Conservation (phyloP, 92 coral and sea anemone species). For the Zoanthus gigantus region DNA sequence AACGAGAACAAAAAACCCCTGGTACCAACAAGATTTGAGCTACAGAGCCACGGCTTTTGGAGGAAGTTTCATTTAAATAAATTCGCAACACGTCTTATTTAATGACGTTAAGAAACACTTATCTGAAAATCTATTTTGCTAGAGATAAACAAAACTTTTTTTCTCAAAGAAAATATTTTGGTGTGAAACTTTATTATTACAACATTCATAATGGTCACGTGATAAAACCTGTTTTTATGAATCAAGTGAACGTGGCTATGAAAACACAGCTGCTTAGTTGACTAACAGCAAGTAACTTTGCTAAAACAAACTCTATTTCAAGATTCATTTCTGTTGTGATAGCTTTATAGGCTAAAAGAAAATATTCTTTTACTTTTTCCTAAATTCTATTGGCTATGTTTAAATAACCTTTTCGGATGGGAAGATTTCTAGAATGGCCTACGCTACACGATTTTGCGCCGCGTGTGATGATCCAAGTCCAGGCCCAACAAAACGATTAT, state of each 20-base stretch:
- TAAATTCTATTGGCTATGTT: background rate
- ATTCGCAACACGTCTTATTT: too few species aligned
- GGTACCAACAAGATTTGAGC: too few species aligned
- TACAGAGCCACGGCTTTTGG: too few species aligned
- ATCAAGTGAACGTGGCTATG: background rate
- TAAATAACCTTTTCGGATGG: background rate
- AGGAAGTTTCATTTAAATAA: too few species aligned
- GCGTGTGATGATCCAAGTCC: constrained; percentile 93
- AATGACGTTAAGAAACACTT: too few species aligned
- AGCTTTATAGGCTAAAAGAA: background rate
- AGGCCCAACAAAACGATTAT: constrained; percentile 88
- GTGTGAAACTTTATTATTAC: too few species aligned
- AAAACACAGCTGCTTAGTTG: background rate
- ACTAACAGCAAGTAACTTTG: background rate
- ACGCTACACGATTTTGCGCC: constrained; percentile 63
- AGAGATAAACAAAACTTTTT: too few species aligned
- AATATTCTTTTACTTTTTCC: background rate
- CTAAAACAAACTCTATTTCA: background rate
- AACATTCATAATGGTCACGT: background rate
- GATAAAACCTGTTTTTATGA: background rate
- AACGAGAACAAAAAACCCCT: too few species aligned
- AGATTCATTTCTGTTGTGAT: background rate
- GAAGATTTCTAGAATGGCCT: constrained; percentile 29
- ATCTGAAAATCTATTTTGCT: too few species aligned
- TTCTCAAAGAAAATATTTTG: too few species aligned